These are phyloP conservation scores for Drosophila leontia DNA, from an alignment of 1,140 invertebrate species.

Conservation along the genomic window DNA sequence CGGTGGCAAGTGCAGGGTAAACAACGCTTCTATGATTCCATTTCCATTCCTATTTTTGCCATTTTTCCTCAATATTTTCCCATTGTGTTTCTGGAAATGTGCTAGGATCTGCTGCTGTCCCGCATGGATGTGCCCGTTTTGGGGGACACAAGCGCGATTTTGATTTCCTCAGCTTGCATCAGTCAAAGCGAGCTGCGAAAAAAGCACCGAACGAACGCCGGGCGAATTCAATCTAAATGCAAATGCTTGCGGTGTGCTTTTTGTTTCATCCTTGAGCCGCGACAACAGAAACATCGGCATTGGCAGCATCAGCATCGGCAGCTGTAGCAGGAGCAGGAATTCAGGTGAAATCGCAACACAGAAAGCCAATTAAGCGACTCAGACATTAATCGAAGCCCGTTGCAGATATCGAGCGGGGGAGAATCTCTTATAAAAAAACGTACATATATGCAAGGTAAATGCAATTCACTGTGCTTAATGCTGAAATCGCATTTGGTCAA, in stretches of 20 bases:
- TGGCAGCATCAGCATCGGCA: slow-evolving; percentile 6
- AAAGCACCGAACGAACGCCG: slow-evolving; percentile 39
- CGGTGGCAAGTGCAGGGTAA: not conserved
- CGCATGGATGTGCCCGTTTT: slow-evolving; percentile 25
- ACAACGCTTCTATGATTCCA: slow-evolving; percentile 46
- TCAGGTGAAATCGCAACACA: slow-evolving; percentile 76
- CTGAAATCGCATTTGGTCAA: slow-evolving; percentile 45
- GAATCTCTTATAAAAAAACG: slow-evolving; percentile 9
- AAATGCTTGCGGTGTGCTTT: slow-evolving; percentile 73
- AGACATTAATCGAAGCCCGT: slow-evolving; percentile 70
- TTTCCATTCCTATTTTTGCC: slow-evolving; percentile 27
- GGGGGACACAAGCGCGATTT: slow-evolving; percentile 45
- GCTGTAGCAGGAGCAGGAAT: slow-evolving; percentile 13
- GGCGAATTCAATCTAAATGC: slow-evolving; percentile 81
- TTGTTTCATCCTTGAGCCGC: slow-evolving; percentile 53
- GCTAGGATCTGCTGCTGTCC: slow-evolving; percentile 10
- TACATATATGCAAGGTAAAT: slow-evolving; percentile 19
- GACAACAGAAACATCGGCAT: slow-evolving; percentile 26
- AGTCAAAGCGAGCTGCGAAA: slow-evolving; percentile 49
- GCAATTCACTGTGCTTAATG: slow-evolving; percentile 44
- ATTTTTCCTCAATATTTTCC: slow-evolving; percentile 7
- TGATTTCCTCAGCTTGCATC: slow-evolving; percentile 75
- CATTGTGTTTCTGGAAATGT: slow-evolving; percentile 30
- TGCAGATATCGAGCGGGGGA: slow-evolving; percentile 36
- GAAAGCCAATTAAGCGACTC: slow-evolving; percentile 78